These are phyloP conservation scores for Sinocyclocheilus anophthalmus DNA, from an alignment of 2,113 vertebrate species.

Conservation along the genomic window DNA sequence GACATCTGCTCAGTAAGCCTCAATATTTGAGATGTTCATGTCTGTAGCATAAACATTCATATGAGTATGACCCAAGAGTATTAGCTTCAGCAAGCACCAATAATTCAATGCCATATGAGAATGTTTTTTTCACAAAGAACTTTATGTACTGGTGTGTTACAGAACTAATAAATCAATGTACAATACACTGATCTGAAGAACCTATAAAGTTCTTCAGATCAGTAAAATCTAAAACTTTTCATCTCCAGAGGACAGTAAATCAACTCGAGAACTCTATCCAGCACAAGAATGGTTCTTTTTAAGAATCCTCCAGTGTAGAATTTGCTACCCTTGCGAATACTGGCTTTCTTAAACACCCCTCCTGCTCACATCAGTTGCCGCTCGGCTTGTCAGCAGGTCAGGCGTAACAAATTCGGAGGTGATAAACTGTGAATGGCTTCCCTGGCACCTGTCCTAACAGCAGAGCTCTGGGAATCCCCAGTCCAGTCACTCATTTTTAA, in stretches of 20 bases:
- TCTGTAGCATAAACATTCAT: not conserved
- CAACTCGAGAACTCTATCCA: not conserved
- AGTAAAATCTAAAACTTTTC: not conserved
- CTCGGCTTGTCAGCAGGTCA: not conserved
- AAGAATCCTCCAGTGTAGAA: not conserved
- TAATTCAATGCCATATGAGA: not conserved
- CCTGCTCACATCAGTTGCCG: not conserved
- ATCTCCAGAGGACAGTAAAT: not conserved
- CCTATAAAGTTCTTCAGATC: not conserved
- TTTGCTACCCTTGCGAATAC: not conserved
- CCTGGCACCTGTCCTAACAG: conserved; percentile 42
- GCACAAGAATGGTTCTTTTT: not conserved
- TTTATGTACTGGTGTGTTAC: not conserved
- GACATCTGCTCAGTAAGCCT: not conserved
- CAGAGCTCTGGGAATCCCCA: conserved; percentile 29
- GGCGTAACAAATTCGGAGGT: conserved; percentile 31
- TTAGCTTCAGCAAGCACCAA: not conserved
- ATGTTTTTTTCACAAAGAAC: not conserved
- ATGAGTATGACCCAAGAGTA: not conserved
- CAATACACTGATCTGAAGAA: not conserved
- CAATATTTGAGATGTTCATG: not conserved
- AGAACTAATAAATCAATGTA: not conserved
- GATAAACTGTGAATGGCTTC: conserved; percentile 39
- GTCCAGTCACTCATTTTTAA: conserved; percentile 35
- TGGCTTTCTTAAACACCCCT: not conserved